A percentile compares a stretch with the other conserved stretches of the same genome.
phyloP scores from a whole-genome alignment of 2,888 invertebrate species.

The Chironomus riparius region DNA sequence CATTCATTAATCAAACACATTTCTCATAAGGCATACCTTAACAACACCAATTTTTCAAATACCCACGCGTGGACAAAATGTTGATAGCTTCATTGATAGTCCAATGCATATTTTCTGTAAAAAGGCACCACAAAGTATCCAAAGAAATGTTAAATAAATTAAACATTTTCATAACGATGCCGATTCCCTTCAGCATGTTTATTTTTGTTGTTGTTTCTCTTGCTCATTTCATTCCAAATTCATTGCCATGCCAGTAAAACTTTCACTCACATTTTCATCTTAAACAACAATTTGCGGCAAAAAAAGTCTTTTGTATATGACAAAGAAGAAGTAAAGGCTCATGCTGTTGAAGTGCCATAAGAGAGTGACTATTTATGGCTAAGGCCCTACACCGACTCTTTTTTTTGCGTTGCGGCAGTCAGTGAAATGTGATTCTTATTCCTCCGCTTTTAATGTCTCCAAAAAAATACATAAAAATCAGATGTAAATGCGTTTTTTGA shows the following conservation, averaged over 20 bases:
- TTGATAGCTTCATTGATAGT: no score
- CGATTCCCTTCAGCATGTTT: slow-evolving; percentile 5
- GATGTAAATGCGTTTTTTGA: slow-evolving; percentile 10
- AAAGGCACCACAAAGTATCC: no score
- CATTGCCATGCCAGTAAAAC: neutral
- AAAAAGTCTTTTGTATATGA: neutral
- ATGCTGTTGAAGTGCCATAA: neutral
- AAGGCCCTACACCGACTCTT: neutral
- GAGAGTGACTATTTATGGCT: neutral
- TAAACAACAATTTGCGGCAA: neutral
- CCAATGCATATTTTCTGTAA: no score
- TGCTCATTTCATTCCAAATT: neutral
- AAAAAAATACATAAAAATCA: neutral
- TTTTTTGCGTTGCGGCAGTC: neutral
- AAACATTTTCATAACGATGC: slow-evolving; percentile 3
- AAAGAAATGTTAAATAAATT: neutral
- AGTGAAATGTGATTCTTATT: neutral
- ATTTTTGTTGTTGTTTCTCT: neutral
- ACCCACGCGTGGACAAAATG: no score
- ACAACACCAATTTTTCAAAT: no score
- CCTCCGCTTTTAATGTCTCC: neutral
- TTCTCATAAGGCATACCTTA: no score
- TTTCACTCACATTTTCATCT: neutral
- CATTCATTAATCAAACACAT: no score
- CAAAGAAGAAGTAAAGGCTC: neutral